A percentile compares a stretch with the other conserved stretches of the same genome.
phyloP scores from a whole-genome alignment of 2,797 vertebrate species.

The Sylvia borin region DNA sequence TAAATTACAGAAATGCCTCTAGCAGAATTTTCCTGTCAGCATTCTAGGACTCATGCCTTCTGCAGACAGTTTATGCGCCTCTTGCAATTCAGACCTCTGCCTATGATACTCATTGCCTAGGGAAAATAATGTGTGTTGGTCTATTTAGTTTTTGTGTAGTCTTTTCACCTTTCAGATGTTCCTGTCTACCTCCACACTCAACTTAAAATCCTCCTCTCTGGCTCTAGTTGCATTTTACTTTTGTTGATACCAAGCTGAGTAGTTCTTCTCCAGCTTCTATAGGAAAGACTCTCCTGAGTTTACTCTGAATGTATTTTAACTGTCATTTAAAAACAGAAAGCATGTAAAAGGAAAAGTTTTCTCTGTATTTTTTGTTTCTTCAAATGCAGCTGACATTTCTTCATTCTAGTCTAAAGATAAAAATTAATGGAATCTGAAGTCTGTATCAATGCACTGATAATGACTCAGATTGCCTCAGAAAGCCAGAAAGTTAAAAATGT shows the following conservation, averaged over 20 bases:
- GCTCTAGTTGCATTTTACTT: background rate
- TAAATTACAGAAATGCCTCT: background rate
- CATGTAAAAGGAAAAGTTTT: background rate
- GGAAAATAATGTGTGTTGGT: background rate
- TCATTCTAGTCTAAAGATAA: background rate
- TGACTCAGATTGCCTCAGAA: background rate
- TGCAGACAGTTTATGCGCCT: background rate
- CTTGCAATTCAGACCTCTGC: background rate
- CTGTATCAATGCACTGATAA: background rate
- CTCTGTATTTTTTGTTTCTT: background rate
- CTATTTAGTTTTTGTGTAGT: background rate
- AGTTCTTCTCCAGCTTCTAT: background rate
- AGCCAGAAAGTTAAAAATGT: background rate
- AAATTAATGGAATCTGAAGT: background rate
- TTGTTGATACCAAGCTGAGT: background rate
- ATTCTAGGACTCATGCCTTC: background rate
- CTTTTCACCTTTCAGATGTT: background rate
- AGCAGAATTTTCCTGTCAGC: background rate
- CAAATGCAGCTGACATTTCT: background rate
- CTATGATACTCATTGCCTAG: background rate
- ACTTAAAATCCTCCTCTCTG: background rate
- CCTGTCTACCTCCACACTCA: background rate
- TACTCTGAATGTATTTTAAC: background rate
- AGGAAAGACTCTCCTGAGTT: background rate
- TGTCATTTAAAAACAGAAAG: background rate